phyloP scores from a whole-genome alignment of 2,797 vertebrate species.

The Ispidina picta region DNA sequence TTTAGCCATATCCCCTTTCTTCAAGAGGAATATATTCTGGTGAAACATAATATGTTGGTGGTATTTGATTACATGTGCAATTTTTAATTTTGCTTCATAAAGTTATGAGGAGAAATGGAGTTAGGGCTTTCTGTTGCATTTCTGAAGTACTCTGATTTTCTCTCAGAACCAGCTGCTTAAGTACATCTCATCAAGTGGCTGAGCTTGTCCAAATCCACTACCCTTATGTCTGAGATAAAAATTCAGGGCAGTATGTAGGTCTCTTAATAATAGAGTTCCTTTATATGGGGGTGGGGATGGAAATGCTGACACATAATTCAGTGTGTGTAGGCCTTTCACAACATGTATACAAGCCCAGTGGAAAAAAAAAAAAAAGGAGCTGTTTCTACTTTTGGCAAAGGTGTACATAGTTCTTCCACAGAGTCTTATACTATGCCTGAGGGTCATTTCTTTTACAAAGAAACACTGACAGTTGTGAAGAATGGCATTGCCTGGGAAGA shows the following conservation, averaged over 20 bases:
- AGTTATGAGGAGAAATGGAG: background rate
- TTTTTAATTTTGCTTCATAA: conserved; percentile 18
- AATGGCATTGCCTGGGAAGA: conserved; percentile 75
- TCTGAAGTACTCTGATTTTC: conserved; percentile 67
- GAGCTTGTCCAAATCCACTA: conserved; percentile 67
- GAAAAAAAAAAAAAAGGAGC: conserved; percentile 11
- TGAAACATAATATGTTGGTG: background rate
- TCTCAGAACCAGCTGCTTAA: conserved; percentile 68
- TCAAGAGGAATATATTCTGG: background rate
- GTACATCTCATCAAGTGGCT: conserved; percentile 66
- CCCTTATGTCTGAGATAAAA: conserved; percentile 67
- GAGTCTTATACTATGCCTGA: conserved; percentile 68
- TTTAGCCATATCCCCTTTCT: background rate
- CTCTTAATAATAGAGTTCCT: conserved; percentile 36
- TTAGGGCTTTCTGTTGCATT: conserved; percentile 40
- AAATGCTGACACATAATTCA: conserved; percentile 66
- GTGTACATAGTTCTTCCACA: conserved; percentile 59
- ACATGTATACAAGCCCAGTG: conserved; percentile 18
- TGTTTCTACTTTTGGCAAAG: conserved; percentile 70
- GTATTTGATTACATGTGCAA: background rate
- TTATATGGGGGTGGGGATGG: conserved; percentile 23
- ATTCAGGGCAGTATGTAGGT: conserved; percentile 56
- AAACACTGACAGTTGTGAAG: conserved; percentile 78
- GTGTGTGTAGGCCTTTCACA: conserved; percentile 46
- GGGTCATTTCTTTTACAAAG: conserved; percentile 75